Evolutionary conservation across 2,113 vertebrate genomes (phyloP).

Genomic region (Ammospiza caudacuta): DNA sequence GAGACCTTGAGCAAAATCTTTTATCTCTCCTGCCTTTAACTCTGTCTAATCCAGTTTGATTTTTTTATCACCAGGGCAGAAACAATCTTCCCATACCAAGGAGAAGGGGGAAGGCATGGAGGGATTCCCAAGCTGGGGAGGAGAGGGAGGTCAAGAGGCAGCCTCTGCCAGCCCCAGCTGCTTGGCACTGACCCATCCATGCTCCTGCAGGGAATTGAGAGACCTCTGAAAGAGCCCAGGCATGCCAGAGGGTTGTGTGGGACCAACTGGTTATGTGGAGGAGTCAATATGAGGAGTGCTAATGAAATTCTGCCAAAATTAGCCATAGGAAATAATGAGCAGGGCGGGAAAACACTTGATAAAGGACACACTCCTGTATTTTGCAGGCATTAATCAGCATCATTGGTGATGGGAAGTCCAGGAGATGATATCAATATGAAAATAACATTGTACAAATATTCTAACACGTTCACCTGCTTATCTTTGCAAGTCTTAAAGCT

Average conservation of each 20-base stretch:
- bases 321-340: not conserved
- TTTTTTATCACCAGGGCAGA: not conserved
- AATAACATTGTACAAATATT: not conserved
- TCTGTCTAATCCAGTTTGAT: not conserved
- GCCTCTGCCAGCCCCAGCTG: slow-evolving; percentile 44
- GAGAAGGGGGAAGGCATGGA: not conserved
- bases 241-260: not conserved
- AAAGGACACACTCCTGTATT: not conserved
- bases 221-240: not conserved
- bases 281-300: not conserved
- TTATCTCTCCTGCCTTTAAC: not conserved
- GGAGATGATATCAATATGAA: not conserved
- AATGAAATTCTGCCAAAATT: not conserved
- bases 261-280: not conserved
- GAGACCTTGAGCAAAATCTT: not conserved
- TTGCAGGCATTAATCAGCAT: not conserved
- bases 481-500: not conserved
- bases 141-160: not conserved
- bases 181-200: not conserved
- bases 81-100: not conserved
- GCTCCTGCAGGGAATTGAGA: not conserved
- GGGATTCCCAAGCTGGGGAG: not conserved
- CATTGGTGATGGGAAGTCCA: not conserved
- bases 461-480: not conserved
- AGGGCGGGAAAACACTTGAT: not conserved